These are phyloP conservation scores for Eudorcas thomsonii DNA, from an alignment of 2,113 vertebrate genomes.

Conservation along the genomic window DNA sequence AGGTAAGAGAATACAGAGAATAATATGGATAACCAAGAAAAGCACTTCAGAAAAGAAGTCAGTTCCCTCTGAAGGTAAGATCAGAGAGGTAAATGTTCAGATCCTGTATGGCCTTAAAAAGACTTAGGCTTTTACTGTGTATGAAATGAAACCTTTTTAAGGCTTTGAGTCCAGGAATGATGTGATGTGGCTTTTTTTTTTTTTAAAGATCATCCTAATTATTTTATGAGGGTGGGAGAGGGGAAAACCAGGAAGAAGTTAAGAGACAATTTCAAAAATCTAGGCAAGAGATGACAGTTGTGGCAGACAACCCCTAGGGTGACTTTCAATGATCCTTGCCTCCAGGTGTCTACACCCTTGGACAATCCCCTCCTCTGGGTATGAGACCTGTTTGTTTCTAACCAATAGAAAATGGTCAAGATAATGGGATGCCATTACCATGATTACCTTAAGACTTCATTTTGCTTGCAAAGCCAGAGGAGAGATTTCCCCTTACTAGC, in stretches of 20 bases:
- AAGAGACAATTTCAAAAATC: background rate
- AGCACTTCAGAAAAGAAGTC: background rate
- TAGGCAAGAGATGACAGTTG: background rate
- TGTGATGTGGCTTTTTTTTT: background rate
- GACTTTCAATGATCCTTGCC: background rate
- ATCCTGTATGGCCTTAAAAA: background rate
- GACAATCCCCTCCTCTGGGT: background rate
- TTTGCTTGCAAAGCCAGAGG: background rate
- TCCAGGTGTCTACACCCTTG: background rate
- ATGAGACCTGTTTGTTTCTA: background rate
- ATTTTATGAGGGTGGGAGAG: background rate
- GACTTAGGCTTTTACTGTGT: background rate
- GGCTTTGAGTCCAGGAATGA: background rate
- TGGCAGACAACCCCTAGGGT: background rate
- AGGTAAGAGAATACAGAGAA: background rate
- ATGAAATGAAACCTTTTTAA: background rate
- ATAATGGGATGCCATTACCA: background rate
- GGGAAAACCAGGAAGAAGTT: background rate
- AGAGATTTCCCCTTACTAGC: background rate
- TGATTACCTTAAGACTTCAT: background rate
- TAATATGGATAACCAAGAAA: background rate
- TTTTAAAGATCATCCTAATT: background rate
- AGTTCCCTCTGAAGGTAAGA: background rate
- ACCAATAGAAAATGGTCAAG: background rate
- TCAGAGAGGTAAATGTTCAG: background rate